Base-by-base conservation (phyloP, 1,140 invertebrate species). In the Drosophila nikananu region DNA sequence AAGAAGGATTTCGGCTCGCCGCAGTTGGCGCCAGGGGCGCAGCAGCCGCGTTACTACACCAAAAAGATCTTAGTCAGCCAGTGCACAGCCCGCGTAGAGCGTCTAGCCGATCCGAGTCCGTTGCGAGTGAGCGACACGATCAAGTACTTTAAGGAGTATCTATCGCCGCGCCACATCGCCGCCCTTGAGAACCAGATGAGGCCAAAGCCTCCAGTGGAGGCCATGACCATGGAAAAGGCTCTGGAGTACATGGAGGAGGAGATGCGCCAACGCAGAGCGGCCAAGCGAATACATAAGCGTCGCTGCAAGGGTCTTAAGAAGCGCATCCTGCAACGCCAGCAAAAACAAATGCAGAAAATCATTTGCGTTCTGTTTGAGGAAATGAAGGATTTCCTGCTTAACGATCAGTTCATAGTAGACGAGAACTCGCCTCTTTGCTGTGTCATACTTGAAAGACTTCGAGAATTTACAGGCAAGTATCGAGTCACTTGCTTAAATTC, bases 371-470 rank as follows among this genome's bases (percentile, higher is more conserved):
- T 93, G 12, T 93, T 93, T 30, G 92, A 93, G 62, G 92, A 91
- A 63, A 92, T 93, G 87, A 92, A 91, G 62, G 86, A 91, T 10
- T 93, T 91, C 41, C 77, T 93, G 0, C 70, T 93, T 6, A 91
- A 89, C 32, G 91, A 93, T 68, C 91, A 93, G 41, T 91, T 86
- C 44, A 70, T 92, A 17, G 91, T 89, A 32, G 89, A 92, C 55
- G 91, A 92, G 23, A 77, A 76, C 27, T 92, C 91, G 3, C 77
- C 84, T 0, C 78, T 92, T 2, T 86, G 83, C 17, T 46, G 68
- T 25, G 78, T 92, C 1, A 92, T 92, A 46, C 52, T 92, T 51
- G 91, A 91, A 13, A 73, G 83, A 23, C 91, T 92, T 44, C 71
- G 77, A 12, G 84, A 92, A 23, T 92, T 92, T 62, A 92, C 91